A percentile compares a stretch with the other conserved stretches of the same genome.
phyloP scores from a whole-genome alignment of 2,113 vertebrate genomes.

The Laticauda laticaudata region DNA sequence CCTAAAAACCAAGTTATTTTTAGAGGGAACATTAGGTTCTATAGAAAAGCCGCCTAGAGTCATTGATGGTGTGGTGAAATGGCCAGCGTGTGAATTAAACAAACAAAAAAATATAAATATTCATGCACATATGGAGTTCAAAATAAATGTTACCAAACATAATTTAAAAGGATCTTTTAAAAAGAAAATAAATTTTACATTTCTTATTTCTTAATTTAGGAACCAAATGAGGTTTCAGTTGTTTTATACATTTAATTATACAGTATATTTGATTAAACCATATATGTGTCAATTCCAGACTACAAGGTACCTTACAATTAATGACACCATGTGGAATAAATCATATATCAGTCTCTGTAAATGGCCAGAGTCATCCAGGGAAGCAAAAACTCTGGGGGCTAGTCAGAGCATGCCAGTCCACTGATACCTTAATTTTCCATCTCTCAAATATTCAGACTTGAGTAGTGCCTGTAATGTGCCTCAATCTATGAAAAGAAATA shows the following conservation, averaged over 20 bases:
- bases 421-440: background rate
- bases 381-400: background rate
- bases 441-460: background rate
- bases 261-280: background rate
- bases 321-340: background rate
- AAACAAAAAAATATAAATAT: background rate
- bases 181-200: background rate
- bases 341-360: background rate
- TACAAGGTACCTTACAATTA: background rate
- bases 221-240: background rate
- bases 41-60: background rate
- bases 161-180: background rate
- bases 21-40: background rate
- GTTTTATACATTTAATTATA: background rate
- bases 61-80: background rate
- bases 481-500: background rate
- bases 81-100: background rate
- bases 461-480: background rate
- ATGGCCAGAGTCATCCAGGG: background rate
- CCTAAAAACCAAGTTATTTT: background rate
- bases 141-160: background rate
- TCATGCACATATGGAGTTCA: background rate
- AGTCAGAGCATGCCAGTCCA: background rate
- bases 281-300: background rate
- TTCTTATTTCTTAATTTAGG: background rate